phyloP scores from a whole-genome alignment of 2,888 invertebrate genomes.

The Calameuta filiformis region DNA sequence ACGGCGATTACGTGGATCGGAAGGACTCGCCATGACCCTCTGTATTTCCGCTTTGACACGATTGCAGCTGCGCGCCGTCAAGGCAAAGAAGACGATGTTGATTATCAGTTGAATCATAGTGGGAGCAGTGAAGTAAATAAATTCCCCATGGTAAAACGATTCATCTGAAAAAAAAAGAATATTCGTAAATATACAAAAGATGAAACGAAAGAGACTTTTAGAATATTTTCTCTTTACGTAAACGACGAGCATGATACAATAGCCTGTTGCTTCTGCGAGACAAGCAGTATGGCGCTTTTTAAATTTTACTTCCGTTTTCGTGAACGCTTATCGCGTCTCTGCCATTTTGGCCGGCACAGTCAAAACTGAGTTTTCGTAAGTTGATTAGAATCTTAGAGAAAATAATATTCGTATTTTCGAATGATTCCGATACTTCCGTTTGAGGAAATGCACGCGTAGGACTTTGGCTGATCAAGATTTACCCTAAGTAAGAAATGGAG shows the following conservation, averaged over 20 bases:
- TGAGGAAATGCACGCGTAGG: neutral
- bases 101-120: constrained; percentile 73
- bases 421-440: neutral
- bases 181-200: neutral
- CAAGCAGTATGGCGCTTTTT: neutral
- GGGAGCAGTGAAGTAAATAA: constrained; percentile 75
- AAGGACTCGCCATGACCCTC: constrained; percentile 74
- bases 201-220: neutral
- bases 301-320: neutral
- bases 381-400: neutral
- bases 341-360: neutral
- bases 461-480: neutral
- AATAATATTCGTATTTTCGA: neutral
- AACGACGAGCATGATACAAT: neutral
- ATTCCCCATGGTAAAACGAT: constrained; percentile 39
- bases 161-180: constrained; percentile 28
- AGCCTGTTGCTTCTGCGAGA: neutral
- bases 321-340: neutral
- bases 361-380: neutral
- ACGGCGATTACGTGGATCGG: constrained; percentile 71
- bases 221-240: neutral
- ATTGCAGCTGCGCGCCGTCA: constrained; percentile 78
- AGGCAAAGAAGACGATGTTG: constrained; percentile 76
- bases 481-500: neutral
- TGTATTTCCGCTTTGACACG: constrained; percentile 81